Base-by-base conservation (phyloP, 1,140 invertebrate species). In the Eupristina koningsbergeri region DNA sequence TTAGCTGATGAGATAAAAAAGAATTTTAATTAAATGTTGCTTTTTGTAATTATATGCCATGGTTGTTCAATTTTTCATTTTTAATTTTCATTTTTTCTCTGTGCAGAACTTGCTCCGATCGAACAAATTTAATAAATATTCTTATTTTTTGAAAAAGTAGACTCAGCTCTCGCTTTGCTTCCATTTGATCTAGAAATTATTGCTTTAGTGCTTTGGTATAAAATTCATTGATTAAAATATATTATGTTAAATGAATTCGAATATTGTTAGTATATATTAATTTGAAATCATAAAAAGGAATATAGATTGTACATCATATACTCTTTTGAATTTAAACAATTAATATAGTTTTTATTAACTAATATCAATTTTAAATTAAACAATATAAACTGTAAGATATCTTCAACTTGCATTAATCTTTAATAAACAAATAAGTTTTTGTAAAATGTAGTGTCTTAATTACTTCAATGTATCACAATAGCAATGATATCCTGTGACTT, bases 1-100 rank as follows among this genome's bases (percentile, higher is more conserved):
- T 98, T 88, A 91, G 91, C 86, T 63, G 83, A 50, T 47, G 39
- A 86, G 31, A 74, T 53, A 47, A n/a, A 75, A 80, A 84, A 71
- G 39, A 71, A 41, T 67, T 75, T n/a, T 83, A 39, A 9, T 58
- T 63, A 71, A 83, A 47, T 39, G 13, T 39, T 78, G 63, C 39
- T 69, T 83, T 74, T 13, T 74, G 26, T 61, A 3, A 34, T 8
- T 26, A 29, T 8, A 34, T 17, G 11, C 41, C 45, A 69, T 11
- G 39, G 13, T 77, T 58, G 1, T 31, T 76, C 61, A 26, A 15
- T 69, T 74, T 77, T 31, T 13, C 8, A n/a, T 19, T 79, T 79
- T 73, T 41, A 69, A 3, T 79, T n/a, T n/a, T n/a, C n/a, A n/a
- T n/a, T n/a, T 45, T 58, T 81, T 81, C 8, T 19, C 19, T 64